Conservation (phyloP, 2,888 invertebrate species). For the Polia nebulosa region DNA sequence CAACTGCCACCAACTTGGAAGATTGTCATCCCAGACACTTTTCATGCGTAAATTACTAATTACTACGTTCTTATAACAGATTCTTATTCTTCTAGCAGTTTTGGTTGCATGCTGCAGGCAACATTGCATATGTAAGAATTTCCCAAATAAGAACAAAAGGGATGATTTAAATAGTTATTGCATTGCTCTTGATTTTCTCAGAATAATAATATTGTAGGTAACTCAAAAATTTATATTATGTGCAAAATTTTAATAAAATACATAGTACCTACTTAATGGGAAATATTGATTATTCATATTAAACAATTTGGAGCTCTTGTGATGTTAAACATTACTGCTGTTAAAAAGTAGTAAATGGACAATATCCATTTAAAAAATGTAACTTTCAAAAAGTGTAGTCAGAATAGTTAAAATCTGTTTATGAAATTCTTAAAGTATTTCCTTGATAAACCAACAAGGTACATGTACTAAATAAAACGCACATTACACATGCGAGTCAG, state of each 20-base stretch:
- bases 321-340: constrained; percentile 72
- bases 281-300: constrained; percentile 43
- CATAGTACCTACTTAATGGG: constrained; percentile 31
- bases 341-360: constrained; percentile 74
- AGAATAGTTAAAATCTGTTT: constrained; percentile 57
- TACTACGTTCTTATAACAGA: background rate
- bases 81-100: too few species aligned
- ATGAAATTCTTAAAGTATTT: constrained; percentile 33
- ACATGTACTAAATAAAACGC: constrained; percentile 44
- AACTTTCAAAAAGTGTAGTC: constrained; percentile 83
- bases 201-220: constrained; percentile 11
- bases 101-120: background rate
- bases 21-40: background rate
- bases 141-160: constrained; percentile 42
- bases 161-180: constrained; percentile 59
- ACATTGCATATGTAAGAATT: background rate
- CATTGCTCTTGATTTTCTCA: constrained; percentile 46
- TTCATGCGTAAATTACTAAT: background rate
- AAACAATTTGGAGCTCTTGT: constrained; percentile 63
- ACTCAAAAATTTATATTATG: constrained; percentile 37
- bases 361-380: constrained; percentile 78
- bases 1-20: background rate
- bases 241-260: constrained; percentile 39
- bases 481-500: constrained; percentile 43
- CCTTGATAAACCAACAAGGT: constrained; percentile 26